A percentile compares a stretch with the other conserved stretches of the same genome.
These are phyloP conservation scores for Athene cunicularia DNA, from an alignment of 2,113 vertebrate genomes.

Conservation along the genomic window DNA sequence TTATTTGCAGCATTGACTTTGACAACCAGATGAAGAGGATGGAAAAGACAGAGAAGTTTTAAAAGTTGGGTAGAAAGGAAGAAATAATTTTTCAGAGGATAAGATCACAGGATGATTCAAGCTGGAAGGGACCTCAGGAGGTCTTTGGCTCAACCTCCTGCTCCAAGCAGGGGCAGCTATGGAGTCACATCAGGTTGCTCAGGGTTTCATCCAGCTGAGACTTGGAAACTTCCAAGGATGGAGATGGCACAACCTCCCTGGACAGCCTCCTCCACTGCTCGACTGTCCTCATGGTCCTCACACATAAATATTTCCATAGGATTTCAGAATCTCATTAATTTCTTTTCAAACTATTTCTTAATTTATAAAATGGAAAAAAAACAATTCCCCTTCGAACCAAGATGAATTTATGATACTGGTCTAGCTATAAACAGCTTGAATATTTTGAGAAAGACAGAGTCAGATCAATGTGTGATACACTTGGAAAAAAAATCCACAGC, in stretches of 20 bases:
- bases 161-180: not conserved
- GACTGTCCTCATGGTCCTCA: not conserved
- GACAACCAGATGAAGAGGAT: not conserved
- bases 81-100: not conserved
- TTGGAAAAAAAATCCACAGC: not conserved
- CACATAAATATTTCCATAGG: not conserved
- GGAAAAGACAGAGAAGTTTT: not conserved
- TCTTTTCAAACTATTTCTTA: not conserved
- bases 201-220: not conserved
- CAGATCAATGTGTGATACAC: not conserved
- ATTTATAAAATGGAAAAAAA: not conserved
- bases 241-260: not conserved
- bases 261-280: not conserved
- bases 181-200: not conserved
- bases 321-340: not conserved
- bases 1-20: not conserved
- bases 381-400: not conserved
- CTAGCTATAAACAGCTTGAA: not conserved
- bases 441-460: not conserved
- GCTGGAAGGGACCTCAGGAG: not conserved
- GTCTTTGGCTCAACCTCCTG: not conserved
- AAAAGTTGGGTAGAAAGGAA: not conserved
- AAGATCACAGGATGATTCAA: not conserved
- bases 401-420: not conserved
- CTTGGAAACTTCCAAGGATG: not conserved